These are phyloP conservation scores for Deroplatys truncata DNA, from an alignment of 2,888 invertebrate species.

Conservation along the genomic window DNA sequence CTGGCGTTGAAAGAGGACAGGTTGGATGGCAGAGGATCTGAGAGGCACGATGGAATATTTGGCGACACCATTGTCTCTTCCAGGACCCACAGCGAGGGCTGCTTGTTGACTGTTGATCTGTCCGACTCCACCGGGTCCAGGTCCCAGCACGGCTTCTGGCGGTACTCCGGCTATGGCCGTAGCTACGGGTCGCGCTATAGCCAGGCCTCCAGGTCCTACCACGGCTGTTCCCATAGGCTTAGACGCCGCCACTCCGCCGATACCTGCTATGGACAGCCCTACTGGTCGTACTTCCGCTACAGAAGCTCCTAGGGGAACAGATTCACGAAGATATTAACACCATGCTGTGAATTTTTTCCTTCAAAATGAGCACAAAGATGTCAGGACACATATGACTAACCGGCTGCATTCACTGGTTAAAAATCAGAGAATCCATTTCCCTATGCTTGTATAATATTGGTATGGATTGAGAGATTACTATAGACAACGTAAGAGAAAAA, in stretches of 20 bases:
- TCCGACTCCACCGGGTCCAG: conserved; percentile 35
- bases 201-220: conserved; percentile 64
- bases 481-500: no score
- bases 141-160: conserved; percentile 45
- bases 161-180: conserved; percentile 71
- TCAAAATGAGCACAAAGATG: no score
- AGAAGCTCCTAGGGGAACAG: conserved; percentile 49
- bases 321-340: background rate
- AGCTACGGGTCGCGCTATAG: conserved; percentile 65
- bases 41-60: background rate
- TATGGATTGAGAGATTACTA: no score
- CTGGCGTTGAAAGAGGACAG: background rate
- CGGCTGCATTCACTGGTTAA: no score
- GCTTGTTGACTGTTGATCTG: background rate
- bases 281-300: conserved; percentile 74
- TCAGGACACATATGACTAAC: no score
- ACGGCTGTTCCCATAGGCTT: conserved; percentile 69
- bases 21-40: background rate
- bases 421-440: no score
- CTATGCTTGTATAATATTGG: no score
- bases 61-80: background rate
- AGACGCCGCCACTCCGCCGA: conserved; percentile 67
- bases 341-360: background rate
- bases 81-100: background rate
- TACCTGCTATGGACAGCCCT: conserved; percentile 61